Percentiles rank a stretch among this genome's conserved stretches.
Conservation (phyloP, 2,888 invertebrate species). For the Theretra japonica region DNA sequence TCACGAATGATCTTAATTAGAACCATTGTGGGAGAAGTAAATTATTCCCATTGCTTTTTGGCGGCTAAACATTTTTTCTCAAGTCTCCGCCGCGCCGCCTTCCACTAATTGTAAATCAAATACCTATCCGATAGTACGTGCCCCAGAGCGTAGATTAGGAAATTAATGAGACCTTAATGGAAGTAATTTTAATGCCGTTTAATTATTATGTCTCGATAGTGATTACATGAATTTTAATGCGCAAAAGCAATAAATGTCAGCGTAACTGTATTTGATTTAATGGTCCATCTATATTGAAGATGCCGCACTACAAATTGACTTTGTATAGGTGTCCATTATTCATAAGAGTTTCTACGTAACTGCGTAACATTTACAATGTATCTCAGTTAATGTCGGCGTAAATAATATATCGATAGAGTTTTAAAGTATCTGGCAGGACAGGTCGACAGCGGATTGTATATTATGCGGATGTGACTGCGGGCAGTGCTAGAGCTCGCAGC, state of each 20-base stretch:
- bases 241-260: slow-evolving; percentile 73
- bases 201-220: slow-evolving; percentile 69
- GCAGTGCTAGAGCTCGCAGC: background rate
- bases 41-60: slow-evolving; percentile 69
- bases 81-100: slow-evolving; percentile 30
- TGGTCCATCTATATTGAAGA: slow-evolving; percentile 62
- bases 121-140: slow-evolving; percentile 62
- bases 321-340: slow-evolving; percentile 57
- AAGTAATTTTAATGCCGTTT: slow-evolving; percentile 74
- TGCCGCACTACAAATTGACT: slow-evolving; percentile 65
- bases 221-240: slow-evolving; percentile 76
- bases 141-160: slow-evolving; percentile 76
- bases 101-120: slow-evolving; percentile 71
- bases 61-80: slow-evolving; percentile 30
- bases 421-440: slow-evolving; percentile 41
- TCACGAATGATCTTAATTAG: slow-evolving; percentile 83
- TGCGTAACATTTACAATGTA: slow-evolving; percentile 52
- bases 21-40: slow-evolving; percentile 79
- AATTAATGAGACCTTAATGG: slow-evolving; percentile 80
- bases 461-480: slow-evolving; percentile 32
- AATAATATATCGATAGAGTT: slow-evolving; percentile 54
- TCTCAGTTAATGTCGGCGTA: slow-evolving; percentile 55
- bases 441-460: slow-evolving; percentile 32
- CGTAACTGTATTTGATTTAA: slow-evolving; percentile 65
- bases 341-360: slow-evolving; percentile 47